These are phyloP conservation scores for Chrysina gloriosa DNA, from an alignment of 2,888 invertebrate species.

Conservation along the genomic window DNA sequence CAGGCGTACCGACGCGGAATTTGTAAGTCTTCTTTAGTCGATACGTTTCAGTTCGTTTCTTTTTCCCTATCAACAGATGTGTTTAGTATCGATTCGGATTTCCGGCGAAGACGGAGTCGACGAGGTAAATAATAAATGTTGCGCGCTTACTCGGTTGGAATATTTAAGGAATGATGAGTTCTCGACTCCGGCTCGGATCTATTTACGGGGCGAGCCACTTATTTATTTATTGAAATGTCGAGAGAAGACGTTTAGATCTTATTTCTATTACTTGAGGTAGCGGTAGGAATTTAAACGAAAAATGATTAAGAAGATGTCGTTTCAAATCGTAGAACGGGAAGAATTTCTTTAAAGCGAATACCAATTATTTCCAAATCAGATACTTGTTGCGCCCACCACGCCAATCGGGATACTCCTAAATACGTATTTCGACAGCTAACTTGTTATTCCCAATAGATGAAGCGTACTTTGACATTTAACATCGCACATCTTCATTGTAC, in stretches of 20 bases:
- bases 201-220: background rate
- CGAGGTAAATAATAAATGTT: background rate
- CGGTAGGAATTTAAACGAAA: no score
- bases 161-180: background rate
- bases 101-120: background rate
- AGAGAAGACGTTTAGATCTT: background rate
- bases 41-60: background rate
- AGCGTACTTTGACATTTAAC: no score
- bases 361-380: no score
- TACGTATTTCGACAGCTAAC: no score
- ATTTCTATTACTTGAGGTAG: background rate
- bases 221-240: background rate
- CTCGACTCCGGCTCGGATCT: background rate
- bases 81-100: background rate
- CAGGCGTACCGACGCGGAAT: background rate
- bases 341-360: no score
- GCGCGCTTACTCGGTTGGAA: background rate
- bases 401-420: no score
- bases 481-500: no score
- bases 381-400: no score
- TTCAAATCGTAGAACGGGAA: no score
- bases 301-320: no score
- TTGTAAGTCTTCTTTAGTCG: background rate
- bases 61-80: background rate
- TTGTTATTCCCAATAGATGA: no score